Conservation (phyloP, 2,888 invertebrate genomes). For the Oxyscelio sp. region DNA sequence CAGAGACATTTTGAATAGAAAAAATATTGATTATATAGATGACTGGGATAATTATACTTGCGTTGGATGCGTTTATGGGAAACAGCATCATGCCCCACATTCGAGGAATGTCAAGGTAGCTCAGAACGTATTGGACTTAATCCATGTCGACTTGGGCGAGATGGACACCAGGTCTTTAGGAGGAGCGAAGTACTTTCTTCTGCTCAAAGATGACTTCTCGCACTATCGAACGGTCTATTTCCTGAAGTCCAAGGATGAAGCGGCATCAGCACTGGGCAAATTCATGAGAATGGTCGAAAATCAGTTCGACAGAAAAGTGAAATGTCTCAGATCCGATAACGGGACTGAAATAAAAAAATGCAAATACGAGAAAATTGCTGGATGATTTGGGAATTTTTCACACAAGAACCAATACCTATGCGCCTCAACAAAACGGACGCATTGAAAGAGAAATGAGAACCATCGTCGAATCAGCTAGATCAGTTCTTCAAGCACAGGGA, state of each 20-base stretch:
- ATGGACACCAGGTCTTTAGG: conserved; percentile 65
- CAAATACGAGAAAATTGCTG: conserved; percentile 69
- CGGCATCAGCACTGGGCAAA: conserved; percentile 68
- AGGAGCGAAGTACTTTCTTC: no score
- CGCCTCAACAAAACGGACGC: background rate
- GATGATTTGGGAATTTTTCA: conserved; percentile 80
- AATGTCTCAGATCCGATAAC: conserved; percentile 79
- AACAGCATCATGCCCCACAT: conserved; percentile 75
- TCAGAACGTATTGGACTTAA: conserved; percentile 70
- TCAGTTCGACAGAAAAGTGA: no score
- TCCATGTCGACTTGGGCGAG: conserved; percentile 80
- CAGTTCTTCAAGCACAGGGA: no score
- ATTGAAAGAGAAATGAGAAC: no score
- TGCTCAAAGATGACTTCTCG: no score
- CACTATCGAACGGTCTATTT: conserved; percentile 80
- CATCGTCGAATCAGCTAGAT: no score
- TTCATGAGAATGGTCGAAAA: conserved; percentile 80
- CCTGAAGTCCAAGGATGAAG: conserved; percentile 79
- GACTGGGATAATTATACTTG: conserved; percentile 79
- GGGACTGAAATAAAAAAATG: conserved; percentile 81
- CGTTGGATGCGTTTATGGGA: conserved; percentile 77
- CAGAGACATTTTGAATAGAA: conserved; percentile 15
- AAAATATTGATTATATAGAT: conserved; percentile 50
- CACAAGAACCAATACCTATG: conserved; percentile 34
- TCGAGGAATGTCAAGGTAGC: conserved; percentile 66